Percentiles rank a stretch among this genome's conserved stretches.
Evolutionary conservation across 2,888 invertebrate genomes (phyloP).

Genomic region (Mythimna loreyi): DNA sequence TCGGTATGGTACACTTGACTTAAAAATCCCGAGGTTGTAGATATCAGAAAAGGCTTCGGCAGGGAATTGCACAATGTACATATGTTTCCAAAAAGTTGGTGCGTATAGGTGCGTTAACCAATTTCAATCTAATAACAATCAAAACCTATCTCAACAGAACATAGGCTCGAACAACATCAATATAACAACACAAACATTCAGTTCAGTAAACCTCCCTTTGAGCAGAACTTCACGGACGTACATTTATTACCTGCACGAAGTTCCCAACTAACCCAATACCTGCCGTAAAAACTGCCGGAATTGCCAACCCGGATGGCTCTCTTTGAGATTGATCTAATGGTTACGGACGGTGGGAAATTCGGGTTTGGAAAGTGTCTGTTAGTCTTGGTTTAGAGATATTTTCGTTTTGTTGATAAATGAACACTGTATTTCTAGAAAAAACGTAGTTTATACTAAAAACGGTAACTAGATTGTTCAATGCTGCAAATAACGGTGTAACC

Average conservation of each 20-base stretch:
- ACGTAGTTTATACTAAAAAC: not conserved
- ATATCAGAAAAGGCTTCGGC: too few species aligned
- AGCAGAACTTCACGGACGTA: slow-evolving; percentile 39
- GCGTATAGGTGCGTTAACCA: not conserved
- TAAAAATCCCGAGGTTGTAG: too few species aligned
- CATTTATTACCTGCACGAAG: slow-evolving; percentile 44
- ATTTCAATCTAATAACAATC: slow-evolving; percentile 17
- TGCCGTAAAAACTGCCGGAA: slow-evolving; percentile 47
- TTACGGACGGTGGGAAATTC: slow-evolving; percentile 6
- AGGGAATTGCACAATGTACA: too few species aligned
- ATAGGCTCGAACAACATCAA: slow-evolving; percentile 7
- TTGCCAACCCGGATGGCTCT: slow-evolving; percentile 32
- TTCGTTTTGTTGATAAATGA: not conserved
- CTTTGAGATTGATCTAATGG: slow-evolving; percentile 54
- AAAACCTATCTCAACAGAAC: slow-evolving; percentile 23
- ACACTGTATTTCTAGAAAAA: not conserved
- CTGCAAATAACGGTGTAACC: too few species aligned
- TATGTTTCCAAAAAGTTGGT: too few species aligned
- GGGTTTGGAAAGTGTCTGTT: slow-evolving; percentile 19
- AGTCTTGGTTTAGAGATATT: not conserved
- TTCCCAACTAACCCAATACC: slow-evolving; percentile 45
- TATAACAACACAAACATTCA: slow-evolving; percentile 36
- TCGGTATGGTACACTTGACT: too few species aligned
- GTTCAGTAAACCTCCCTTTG: slow-evolving; percentile 48
- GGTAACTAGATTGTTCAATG: not conserved